Base-by-base conservation (phyloP, 2,113 vertebrate genomes). In the Pterocles orientalis region DNA sequence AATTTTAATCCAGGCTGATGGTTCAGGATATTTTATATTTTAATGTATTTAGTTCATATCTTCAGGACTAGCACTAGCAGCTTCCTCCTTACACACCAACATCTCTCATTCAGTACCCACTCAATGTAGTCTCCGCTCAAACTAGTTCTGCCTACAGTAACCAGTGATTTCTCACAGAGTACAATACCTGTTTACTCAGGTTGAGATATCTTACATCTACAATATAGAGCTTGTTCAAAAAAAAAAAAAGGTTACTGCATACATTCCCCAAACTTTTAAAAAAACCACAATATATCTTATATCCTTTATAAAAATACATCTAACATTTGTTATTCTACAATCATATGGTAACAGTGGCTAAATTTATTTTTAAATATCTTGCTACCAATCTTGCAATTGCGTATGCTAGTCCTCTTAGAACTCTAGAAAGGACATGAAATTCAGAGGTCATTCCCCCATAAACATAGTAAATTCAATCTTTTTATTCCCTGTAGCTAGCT, bases 161-260 rank as follows among this genome's bases (percentile, higher is more conserved):
- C 31, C 45, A 83, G 14, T 50, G 64, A 43, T 80, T 80, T 62
- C 57, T 70, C 36, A 73, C 18, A 70, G 23, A 75, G 4, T 7
- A 29, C 3, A 2, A 4, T 31, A 53, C 39, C 33, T 16, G 3
- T 24, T 64, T 56, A 61, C 20, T 82, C 13, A 39, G 24, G 28
- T 4, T 86, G 48, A 84, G 16, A 29, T 54, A 48, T 36, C 25
- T 54, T 56, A 47, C 12, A 28, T 14, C 3, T 60, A 36, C 13
- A 60, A 11, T 5, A 39, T 56, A 58, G 47, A 56, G 84, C 9
- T 61, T 33, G 6, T 6, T 16, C 45, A 72, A 43, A 68, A n/a
- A 50, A 34, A 29, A 41, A 26, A 34, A 7, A 24, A 24, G 12
- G 2, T 1, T 51, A 57, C 9, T 9, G 3, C 1, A 2, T 33